A percentile compares a stretch with the other conserved stretches of the same genome.
These are phyloP conservation scores for Typhlichthys eigenmanni DNA, from an alignment of 2,797 vertebrate genomes.

Conservation along the genomic window DNA sequence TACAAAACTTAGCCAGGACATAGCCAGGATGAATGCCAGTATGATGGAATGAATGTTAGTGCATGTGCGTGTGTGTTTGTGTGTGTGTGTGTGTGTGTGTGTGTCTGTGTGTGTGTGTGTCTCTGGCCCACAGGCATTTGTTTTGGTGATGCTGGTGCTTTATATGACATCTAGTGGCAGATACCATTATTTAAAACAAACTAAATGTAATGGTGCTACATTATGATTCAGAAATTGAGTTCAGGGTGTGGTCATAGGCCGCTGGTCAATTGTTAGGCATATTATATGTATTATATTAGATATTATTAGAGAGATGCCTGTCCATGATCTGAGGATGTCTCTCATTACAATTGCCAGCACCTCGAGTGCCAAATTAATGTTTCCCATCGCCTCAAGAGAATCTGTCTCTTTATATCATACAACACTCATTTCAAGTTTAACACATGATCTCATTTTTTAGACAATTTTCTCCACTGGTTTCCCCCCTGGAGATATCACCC, in stretches of 20 bases:
- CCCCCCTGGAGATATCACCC: constrained; percentile 14
- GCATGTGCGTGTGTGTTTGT: background rate
- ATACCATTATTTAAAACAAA: constrained; percentile 1
- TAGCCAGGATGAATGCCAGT: no score
- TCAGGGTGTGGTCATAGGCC: no score
- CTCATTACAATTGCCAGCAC: constrained; percentile 1
- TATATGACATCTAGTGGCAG: no score
- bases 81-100: background rate
- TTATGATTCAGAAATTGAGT: no score
- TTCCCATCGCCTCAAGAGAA: constrained; percentile 4
- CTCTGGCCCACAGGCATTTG: no score
- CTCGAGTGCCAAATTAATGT: constrained; percentile 10
- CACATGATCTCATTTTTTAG: constrained; percentile 24
- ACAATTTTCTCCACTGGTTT: constrained; percentile 24
- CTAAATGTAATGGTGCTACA: no score
- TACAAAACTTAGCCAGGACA: no score
- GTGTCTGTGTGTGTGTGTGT: no score
- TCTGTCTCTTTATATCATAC: constrained; percentile 6
- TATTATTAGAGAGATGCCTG: background rate
- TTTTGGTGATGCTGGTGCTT: no score
- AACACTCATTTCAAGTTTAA: constrained; percentile 2
- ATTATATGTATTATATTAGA: background rate
- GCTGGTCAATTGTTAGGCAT: no score
- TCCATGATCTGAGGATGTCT: background rate
- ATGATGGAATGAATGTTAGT: constrained; percentile 2